These are phyloP conservation scores for Climacteris rufus DNA, from an alignment of 2,113 vertebrate genomes.

Conservation along the genomic window DNA sequence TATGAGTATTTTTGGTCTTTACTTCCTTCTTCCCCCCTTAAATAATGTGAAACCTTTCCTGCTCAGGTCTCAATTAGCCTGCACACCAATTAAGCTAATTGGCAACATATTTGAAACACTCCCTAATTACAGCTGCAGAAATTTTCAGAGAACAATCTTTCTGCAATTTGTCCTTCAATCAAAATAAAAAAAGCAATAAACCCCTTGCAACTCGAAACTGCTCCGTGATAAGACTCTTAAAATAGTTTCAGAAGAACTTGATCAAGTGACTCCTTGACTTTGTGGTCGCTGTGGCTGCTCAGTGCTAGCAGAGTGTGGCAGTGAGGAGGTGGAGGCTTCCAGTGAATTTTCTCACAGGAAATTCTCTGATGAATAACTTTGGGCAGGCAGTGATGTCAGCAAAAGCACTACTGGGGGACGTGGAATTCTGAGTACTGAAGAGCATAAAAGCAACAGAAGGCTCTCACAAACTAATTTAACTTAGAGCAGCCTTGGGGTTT, in stretches of 20 bases:
- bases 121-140: conserved; percentile 32
- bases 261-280: background rate
- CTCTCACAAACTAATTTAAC: background rate
- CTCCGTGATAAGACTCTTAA: background rate
- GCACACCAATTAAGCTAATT: conserved; percentile 5
- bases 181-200: background rate
- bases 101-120: background rate
- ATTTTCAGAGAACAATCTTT: background rate
- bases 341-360: background rate
- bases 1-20: background rate
- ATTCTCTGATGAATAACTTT: background rate
- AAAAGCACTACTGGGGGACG: background rate
- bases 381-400: background rate
- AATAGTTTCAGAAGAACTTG: background rate
- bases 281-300: background rate
- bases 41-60: background rate
- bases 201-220: fast-evolving
- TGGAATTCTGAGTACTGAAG: background rate
- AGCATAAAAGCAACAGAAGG: background rate
- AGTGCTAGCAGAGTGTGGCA: background rate
- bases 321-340: background rate
- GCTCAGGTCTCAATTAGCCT: background rate
- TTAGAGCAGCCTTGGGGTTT: background rate
- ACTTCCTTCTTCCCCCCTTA: background rate
- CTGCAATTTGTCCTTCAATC: background rate